phyloP scores from a whole-genome alignment of 1,140 invertebrate species.

The Drosophila littoralis region DNA sequence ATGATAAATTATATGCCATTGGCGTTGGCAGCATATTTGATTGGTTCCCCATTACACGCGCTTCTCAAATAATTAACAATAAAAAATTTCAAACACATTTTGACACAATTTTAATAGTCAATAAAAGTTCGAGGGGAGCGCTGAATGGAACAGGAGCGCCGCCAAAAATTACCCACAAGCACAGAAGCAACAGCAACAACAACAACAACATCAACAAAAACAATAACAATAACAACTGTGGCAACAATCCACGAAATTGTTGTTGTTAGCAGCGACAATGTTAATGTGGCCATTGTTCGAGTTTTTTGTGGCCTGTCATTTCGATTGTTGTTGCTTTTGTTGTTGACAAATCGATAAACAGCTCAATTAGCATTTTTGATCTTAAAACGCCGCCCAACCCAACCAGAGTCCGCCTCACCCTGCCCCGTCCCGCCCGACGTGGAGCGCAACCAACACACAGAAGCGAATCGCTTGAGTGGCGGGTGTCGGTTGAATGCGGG shows the following conservation, averaged over 20 bases:
- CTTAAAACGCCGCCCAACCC: constrained; percentile 52
- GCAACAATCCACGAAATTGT: constrained; percentile 38
- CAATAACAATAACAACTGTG: constrained; percentile 18
- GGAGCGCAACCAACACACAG: neutral
- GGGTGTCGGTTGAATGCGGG: constrained; percentile 10
- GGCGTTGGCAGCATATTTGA: constrained; percentile 59
- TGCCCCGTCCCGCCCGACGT: neutral
- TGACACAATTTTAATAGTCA: constrained; percentile 81
- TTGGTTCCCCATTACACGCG: constrained; percentile 66
- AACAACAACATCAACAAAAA: constrained; percentile 11
- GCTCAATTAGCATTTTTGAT: constrained; percentile 79
- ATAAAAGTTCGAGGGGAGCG: constrained; percentile 60
- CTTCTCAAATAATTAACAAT: constrained; percentile 69
- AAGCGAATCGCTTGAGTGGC: constrained; percentile 4
- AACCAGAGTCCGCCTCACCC: neutral
- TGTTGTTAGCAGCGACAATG: constrained; percentile 40
- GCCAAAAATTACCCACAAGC: constrained; percentile 21
- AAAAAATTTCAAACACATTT: constrained; percentile 81
- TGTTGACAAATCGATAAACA: constrained; percentile 82
- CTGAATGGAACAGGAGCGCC: constrained; percentile 40
- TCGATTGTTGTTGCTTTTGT: constrained; percentile 40
- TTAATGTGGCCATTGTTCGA: constrained; percentile 63
- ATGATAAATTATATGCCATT: constrained; percentile 45
- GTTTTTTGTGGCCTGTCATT: constrained; percentile 38
- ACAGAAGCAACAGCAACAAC: constrained; percentile 8